These are phyloP conservation scores for Aulostomus chinensis DNA, from an alignment of 2,797 vertebrate genomes.

Conservation along the genomic window DNA sequence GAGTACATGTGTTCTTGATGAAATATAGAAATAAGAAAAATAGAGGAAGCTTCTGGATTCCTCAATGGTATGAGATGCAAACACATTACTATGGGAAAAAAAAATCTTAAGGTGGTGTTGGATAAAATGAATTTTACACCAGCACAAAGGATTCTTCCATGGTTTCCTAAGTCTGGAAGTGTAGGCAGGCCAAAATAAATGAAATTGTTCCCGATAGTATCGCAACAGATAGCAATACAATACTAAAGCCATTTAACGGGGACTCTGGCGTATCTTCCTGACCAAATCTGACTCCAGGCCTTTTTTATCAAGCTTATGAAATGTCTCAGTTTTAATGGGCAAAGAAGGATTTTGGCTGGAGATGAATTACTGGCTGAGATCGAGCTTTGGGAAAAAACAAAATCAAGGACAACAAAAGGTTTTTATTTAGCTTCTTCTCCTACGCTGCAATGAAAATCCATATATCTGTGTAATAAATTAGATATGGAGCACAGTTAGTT, in stretches of 20 bases:
- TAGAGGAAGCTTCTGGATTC: no score
- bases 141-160: constrained; percentile 21
- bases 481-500: no score
- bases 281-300: constrained; percentile 55
- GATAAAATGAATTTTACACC: constrained; percentile 22
- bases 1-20: no score
- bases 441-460: no score
- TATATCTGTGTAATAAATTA: no score
- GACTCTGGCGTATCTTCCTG: constrained; percentile 58
- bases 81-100: background rate
- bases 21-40: no score
- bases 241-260: constrained; percentile 62
- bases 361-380: constrained; percentile 49
- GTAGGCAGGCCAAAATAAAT: constrained; percentile 44
- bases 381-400: constrained; percentile 33
- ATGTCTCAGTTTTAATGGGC: constrained; percentile 64
- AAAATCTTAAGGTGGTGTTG: no score
- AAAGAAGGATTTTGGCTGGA: constrained; percentile 40
- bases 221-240: constrained; percentile 57
- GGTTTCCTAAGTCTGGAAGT: constrained; percentile 30
- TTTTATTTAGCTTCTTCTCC: no score
- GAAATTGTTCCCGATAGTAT: constrained; percentile 59
- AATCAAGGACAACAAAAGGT: no score
- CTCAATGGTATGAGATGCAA: no score
- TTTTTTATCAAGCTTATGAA: constrained; percentile 62